Evolutionary conservation across 2,113 vertebrate species (phyloP).

Genomic region (Mus pahari): DNA sequence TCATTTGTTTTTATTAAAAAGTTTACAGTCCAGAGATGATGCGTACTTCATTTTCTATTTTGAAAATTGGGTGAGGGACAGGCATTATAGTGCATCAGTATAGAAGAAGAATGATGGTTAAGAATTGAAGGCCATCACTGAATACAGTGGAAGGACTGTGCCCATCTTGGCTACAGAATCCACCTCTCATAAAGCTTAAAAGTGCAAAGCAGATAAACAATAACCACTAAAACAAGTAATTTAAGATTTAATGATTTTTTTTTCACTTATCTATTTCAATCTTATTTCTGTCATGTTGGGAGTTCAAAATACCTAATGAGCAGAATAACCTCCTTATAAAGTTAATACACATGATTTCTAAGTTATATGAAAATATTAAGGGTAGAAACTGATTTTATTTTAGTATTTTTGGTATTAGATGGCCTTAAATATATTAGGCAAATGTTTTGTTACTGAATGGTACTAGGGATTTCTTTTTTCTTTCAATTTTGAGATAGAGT

Average conservation of each 20-base stretch:
- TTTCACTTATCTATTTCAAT: background rate
- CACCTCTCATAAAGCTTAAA: background rate
- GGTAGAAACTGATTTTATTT: background rate
- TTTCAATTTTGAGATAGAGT: background rate
- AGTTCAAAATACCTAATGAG: background rate
- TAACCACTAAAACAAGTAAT: background rate
- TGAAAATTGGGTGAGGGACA: background rate
- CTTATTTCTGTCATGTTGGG: background rate
- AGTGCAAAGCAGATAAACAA: background rate
- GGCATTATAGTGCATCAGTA: background rate
- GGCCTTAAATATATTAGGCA: background rate
- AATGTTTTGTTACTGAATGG: background rate
- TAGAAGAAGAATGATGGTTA: too few species aligned
- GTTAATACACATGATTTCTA: background rate
- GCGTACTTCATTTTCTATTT: background rate
- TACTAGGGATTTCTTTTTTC: background rate
- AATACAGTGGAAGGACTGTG: background rate
- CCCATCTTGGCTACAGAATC: too few species aligned
- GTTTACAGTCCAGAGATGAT: background rate
- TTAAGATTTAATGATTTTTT: background rate
- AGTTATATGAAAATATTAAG: background rate
- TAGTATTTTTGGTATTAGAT: background rate
- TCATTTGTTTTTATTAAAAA: background rate
- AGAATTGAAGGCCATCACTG: background rate
- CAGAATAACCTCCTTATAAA: background rate